phyloP scores from a whole-genome alignment of 2,888 invertebrate species.

The Muschampia plurimacula region DNA sequence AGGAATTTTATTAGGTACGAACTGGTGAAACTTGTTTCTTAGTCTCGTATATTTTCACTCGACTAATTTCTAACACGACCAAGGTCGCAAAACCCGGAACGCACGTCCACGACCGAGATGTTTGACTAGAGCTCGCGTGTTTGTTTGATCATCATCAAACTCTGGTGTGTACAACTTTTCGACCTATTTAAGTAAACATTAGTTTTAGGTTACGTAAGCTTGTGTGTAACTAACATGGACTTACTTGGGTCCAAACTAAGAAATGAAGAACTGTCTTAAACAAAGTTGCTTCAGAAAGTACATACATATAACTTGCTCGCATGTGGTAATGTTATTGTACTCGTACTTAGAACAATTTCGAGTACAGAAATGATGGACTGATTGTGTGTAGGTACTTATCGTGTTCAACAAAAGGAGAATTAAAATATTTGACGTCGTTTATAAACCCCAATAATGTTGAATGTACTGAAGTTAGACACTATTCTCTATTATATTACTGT shows the following conservation, averaged over 20 bases:
- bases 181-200: slow-evolving; percentile 24
- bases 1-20: no score
- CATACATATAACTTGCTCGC: no score
- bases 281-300: slow-evolving; percentile 1
- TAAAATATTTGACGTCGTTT: no score
- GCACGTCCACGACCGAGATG: not conserved
- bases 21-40: no score
- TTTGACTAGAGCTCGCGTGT: not conserved
- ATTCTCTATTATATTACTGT: no score
- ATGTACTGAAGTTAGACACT: no score
- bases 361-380: no score
- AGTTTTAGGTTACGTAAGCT: slow-evolving; percentile 13
- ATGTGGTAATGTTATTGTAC: no score
- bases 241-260: not conserved
- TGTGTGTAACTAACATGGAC: slow-evolving; percentile 15
- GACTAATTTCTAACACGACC: not conserved
- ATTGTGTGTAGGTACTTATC: no score
- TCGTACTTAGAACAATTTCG: no score
- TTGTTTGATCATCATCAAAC: slow-evolving; percentile 28
- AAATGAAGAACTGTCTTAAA: not conserved
- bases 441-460: no score
- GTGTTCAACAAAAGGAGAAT: no score
- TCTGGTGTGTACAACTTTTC: slow-evolving; percentile 30
- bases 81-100: slow-evolving; percentile 23
- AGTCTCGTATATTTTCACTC: not conserved